Conservation (phyloP, 2,888 invertebrate species). For the Agonopterix heracliana region DNA sequence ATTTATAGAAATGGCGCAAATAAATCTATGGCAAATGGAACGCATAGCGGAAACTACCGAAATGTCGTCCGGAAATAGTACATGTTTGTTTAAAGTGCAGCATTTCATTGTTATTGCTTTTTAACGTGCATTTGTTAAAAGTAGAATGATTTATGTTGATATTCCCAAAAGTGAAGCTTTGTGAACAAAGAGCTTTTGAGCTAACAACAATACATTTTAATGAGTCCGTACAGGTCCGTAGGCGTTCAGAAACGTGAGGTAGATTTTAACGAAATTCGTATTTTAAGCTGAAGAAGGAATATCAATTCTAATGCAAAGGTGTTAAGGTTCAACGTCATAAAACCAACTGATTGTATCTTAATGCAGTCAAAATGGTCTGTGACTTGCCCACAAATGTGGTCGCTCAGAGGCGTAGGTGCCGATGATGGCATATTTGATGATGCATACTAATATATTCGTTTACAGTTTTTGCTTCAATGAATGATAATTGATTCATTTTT, state of each 20-base stretch:
- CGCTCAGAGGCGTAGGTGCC: constrained; percentile 1
- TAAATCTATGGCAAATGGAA: not conserved
- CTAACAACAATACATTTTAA: constrained; percentile 21
- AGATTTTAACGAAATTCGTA: constrained; percentile 12
- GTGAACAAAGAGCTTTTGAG: constrained; percentile 17
- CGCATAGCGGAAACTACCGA: not conserved
- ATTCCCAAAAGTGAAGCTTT: not conserved
- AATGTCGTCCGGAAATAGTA: constrained; percentile 3
- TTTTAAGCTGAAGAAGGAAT: not conserved
- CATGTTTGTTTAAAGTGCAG: not conserved
- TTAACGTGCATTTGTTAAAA: not conserved
- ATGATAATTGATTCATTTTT: too few relatives aligned
- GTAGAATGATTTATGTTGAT: constrained; percentile 1
- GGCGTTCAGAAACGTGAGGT: constrained; percentile 16
- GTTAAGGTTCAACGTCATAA: not conserved
- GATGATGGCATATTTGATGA: not conserved
- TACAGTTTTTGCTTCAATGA: too few relatives aligned
- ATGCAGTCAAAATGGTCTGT: not conserved
- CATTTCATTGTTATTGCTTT: not conserved
- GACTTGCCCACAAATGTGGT: not conserved
- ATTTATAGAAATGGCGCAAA: not conserved
- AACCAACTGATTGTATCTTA: not conserved
- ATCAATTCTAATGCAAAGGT: not conserved
- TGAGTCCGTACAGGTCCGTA: constrained; percentile 19
- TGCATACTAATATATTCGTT: too few relatives aligned